Percentiles rank a stretch among this genome's conserved stretches.
phyloP scores from a whole-genome alignment of 1,140 invertebrate species.

The Aphaenogaster ashmeadi region DNA sequence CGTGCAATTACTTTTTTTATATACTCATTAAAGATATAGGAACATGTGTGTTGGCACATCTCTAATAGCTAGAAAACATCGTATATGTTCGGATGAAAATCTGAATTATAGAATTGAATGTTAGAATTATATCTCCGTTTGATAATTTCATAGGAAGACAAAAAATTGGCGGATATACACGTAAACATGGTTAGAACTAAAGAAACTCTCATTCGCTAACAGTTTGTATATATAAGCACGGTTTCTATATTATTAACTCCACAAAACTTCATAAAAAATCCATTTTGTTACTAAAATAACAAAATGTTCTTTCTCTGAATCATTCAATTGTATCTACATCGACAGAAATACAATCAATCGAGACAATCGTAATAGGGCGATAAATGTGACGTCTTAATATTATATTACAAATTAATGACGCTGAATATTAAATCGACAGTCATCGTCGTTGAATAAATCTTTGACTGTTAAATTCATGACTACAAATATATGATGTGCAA shows the following conservation, averaged over 20 bases:
- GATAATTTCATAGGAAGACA: background rate
- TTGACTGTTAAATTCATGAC: background rate
- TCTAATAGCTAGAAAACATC: slow-evolving; percentile 48
- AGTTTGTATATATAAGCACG: background rate
- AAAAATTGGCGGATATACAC: slow-evolving; percentile 2
- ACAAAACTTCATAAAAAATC: background rate
- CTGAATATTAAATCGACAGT: background rate
- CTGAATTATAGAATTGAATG: background rate
- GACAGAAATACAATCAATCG: background rate
- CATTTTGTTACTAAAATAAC: background rate
- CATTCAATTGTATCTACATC: slow-evolving; percentile 14
- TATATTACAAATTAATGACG: background rate
- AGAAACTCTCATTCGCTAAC: background rate
- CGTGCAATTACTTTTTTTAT: background rate
- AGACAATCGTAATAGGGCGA: background rate
- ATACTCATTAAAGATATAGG: slow-evolving; percentile 45
- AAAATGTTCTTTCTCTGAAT: background rate
- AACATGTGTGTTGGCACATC: slow-evolving; percentile 27
- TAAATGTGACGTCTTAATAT: background rate
- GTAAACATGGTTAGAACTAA: background rate
- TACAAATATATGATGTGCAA: background rate
- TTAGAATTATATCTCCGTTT: background rate
- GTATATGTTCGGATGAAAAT: background rate
- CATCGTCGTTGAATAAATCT: background rate
- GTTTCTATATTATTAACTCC: background rate